Evolutionary conservation across 2,113 vertebrate species (phyloP).

Genomic region (Gila orcuttii): DNA sequence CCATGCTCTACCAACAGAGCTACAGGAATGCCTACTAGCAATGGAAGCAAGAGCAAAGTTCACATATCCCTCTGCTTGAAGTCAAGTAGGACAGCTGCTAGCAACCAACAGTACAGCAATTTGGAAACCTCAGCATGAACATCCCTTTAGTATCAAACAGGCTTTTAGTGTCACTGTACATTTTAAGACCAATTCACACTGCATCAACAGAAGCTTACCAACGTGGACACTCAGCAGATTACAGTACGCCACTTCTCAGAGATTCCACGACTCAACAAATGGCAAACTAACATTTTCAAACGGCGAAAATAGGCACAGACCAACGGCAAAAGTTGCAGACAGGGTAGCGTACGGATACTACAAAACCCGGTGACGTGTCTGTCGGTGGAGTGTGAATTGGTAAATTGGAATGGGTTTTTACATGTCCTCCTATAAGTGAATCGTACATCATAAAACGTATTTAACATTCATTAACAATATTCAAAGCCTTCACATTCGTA

Average conservation of each 20-base stretch:
- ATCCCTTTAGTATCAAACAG: neutral
- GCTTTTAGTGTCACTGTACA: neutral
- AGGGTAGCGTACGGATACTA: too few relatives aligned
- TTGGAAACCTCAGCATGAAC: neutral
- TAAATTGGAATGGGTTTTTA: too few relatives aligned
- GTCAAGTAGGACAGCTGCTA: slow-evolving; percentile 5
- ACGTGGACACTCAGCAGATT: too few relatives aligned
- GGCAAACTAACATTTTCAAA: too few relatives aligned
- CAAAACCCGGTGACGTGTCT: too few relatives aligned
- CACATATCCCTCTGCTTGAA: neutral
- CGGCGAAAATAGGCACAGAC: too few relatives aligned
- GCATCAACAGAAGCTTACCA: too few relatives aligned
- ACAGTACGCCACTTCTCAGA: too few relatives aligned
- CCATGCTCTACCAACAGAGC: neutral
- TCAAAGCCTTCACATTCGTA: neutral
- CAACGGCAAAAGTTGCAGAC: too few relatives aligned
- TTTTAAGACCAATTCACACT: neutral
- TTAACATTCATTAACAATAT: neutral
- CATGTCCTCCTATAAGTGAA: too few relatives aligned
- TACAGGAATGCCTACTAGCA: neutral
- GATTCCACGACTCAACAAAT: too few relatives aligned
- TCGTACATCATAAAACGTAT: neutral
- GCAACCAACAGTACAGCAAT: neutral
- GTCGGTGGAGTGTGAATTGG: too few relatives aligned
- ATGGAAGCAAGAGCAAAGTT: neutral